A percentile compares a stretch with the other conserved stretches of the same genome.
phyloP scores from a whole-genome alignment of 2,113 vertebrate species.

The Bombycilla garrulus region DNA sequence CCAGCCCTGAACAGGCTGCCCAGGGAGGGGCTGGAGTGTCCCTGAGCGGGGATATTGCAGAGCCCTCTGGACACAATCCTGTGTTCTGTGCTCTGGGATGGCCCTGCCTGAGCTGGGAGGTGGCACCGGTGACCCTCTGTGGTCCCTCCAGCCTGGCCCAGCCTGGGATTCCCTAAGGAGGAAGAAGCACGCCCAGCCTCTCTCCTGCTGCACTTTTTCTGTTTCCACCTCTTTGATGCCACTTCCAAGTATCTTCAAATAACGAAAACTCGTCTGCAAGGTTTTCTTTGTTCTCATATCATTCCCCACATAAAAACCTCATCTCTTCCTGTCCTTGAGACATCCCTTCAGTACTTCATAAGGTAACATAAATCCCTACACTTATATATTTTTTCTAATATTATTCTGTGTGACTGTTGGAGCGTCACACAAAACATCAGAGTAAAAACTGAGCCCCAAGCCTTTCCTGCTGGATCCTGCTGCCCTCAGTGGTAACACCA shows the following conservation, averaged over 20 bases:
- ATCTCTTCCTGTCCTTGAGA: background rate
- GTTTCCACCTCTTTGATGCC: background rate
- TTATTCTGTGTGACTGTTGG: background rate
- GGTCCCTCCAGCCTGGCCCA: fast-evolving
- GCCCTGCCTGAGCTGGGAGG: background rate
- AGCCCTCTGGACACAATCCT: background rate
- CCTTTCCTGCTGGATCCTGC: background rate
- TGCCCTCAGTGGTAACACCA: background rate
- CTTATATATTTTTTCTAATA: background rate
- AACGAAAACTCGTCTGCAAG: background rate
- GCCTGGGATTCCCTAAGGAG: background rate
- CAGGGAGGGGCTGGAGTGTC: background rate
- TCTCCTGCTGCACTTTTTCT: background rate
- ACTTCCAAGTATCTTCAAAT: background rate
- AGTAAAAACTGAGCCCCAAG: background rate
- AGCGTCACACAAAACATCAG: background rate
- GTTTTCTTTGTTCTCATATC: background rate
- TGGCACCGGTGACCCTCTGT: background rate
- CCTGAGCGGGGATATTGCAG: background rate
- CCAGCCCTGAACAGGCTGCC: background rate
- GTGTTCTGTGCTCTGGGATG: background rate
- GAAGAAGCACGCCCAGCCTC: background rate
- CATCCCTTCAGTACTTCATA: background rate
- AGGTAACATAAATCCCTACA: background rate
- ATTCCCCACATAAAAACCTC: background rate